These are phyloP conservation scores for Trissolcus japonicus DNA, from an alignment of 2,888 invertebrate species.

Conservation along the genomic window DNA sequence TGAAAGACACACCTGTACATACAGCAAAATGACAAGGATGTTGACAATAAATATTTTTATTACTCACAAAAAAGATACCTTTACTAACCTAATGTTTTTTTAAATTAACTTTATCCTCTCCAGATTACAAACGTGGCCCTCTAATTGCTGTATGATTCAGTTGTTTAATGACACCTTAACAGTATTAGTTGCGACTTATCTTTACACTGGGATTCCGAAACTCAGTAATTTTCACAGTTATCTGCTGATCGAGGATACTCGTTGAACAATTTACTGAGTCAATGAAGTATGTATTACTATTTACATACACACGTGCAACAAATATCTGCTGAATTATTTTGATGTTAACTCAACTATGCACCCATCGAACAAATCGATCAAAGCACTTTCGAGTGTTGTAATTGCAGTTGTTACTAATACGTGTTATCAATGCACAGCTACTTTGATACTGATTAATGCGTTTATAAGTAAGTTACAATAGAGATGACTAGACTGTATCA, in stretches of 20 bases:
- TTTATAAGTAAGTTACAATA: neutral
- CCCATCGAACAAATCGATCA: slow-evolving; percentile 30
- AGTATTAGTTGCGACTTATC: neutral
- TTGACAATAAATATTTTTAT: no score
- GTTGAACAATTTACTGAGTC: slow-evolving; percentile 36
- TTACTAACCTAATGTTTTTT: no score
- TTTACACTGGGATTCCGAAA: slow-evolving; percentile 12
- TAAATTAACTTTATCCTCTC: no score
- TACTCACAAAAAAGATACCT: no score
- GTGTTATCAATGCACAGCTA: slow-evolving; percentile 17
- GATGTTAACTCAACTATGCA: slow-evolving; percentile 29
- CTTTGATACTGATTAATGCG: slow-evolving; percentile 21
- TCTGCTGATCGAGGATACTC: slow-evolving; percentile 15
- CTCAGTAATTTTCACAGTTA: slow-evolving; percentile 17
- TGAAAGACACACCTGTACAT: no score
- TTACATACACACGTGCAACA: slow-evolving; percentile 31
- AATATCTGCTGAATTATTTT: slow-evolving; percentile 38
- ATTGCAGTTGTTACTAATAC: slow-evolving; percentile 31
- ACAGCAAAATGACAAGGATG: no score
- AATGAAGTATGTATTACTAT: slow-evolving; percentile 42
- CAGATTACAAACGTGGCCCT: no score
- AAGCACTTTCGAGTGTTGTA: slow-evolving; percentile 29
- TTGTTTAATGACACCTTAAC: no score
- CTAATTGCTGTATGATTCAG: no score
- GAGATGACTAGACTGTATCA: no score